Evolutionary conservation across 2,888 invertebrate genomes (phyloP).

Genomic region (Palloptera scutellata): DNA sequence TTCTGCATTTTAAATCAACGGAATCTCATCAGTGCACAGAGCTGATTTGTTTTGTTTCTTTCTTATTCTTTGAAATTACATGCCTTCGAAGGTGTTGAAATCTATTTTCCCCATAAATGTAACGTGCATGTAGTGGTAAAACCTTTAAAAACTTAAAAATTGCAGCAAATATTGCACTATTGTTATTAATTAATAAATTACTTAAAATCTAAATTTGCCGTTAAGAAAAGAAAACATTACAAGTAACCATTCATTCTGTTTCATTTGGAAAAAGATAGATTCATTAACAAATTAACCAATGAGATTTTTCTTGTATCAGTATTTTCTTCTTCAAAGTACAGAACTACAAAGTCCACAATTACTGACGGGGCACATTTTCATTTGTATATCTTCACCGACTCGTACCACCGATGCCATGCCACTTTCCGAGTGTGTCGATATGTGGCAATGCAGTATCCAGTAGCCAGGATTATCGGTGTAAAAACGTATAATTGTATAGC

Average conservation of each 20-base stretch:
- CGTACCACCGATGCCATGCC: slow-evolving; percentile 58
- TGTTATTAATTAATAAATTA: slow-evolving; percentile 17
- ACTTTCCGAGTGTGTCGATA: slow-evolving; percentile 56
- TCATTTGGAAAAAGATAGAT: slow-evolving; percentile 2
- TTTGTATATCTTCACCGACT: slow-evolving; percentile 55
- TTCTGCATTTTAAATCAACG: too few species aligned
- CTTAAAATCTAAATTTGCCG: slow-evolving; percentile 16
- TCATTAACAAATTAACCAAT: slow-evolving; percentile 6
- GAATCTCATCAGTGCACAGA: too few species aligned
- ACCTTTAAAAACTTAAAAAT: not conserved
- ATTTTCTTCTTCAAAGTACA: slow-evolving; percentile 34
- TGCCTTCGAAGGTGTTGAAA: too few species aligned
- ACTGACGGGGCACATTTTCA: slow-evolving; percentile 59
- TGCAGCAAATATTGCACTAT: not conserved
- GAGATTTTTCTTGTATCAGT: not conserved
- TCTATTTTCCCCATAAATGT: too few species aligned
- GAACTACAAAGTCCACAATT: slow-evolving; percentile 57
- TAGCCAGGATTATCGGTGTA: slow-evolving; percentile 56
- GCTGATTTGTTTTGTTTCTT: too few species aligned
- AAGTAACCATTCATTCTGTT: not conserved
- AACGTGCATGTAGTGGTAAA: too few species aligned
- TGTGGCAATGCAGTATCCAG: slow-evolving; percentile 60
- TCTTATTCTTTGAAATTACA: too few species aligned
- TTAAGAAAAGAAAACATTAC: slow-evolving; percentile 5
- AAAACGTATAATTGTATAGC: slow-evolving; percentile 57